Evolutionary conservation across 2,888 invertebrate genomes (phyloP), one percentile per base, ranked within the genome.

Genomic region (Ormyrus nitidulus): DNA sequence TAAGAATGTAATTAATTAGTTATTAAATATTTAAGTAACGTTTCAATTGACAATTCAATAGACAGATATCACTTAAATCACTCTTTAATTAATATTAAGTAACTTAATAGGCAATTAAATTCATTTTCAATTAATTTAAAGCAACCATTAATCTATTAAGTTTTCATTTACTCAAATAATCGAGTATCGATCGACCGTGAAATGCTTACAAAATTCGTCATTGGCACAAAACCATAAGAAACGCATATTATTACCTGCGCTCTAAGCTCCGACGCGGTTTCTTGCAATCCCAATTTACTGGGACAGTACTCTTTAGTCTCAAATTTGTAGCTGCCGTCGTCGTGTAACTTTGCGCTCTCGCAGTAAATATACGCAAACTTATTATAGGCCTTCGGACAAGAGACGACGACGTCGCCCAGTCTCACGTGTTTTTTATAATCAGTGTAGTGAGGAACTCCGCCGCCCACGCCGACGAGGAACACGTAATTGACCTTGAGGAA

Each of bases 401-500:
- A 97, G 6, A 97, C 94, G 5, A 98, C 97, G 5, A 98, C 97
- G 90, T 98, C 98, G 1, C 98, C 99, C 34, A 98, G 93, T 46
- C 98, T 93, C 46, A 99, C 98, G 90, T 99, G 99, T 84, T 95
- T 95, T 84, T 94, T 94, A 90, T 96, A 97, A 91, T 99, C 98
- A 0, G 98, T 97, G 90, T 96, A 99, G 92, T 99, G 97, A 0
- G 99, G 98, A 62, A 99, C 98, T 3, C 98, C 99, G 10, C 99
- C 99, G 6, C 97, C 99, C 5, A 98, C 97, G 48, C 99, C 99
- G 54, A 99, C 97, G 83, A 99, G 91, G 88, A 99, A 96, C 19
- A 99, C 98, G 90, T 96, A 98, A 89, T 99, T 98, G 81, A 98
- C 96, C 91, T 97, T 94, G 91, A 97, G 98, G 93, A 99, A 99